Base-by-base conservation (phyloP, 1,140 invertebrate species). In the Wasmannia auropunctata region DNA sequence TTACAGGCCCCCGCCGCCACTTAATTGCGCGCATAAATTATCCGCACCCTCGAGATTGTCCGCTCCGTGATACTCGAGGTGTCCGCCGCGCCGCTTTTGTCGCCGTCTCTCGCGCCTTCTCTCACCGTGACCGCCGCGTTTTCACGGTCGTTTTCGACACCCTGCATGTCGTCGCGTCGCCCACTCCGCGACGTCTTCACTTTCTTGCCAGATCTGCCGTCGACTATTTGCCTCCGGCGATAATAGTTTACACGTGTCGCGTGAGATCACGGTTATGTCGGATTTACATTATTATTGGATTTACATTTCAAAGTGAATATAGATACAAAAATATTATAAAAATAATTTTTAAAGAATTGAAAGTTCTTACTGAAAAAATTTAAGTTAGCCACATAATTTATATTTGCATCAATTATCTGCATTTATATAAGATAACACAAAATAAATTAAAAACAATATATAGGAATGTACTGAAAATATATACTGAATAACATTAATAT, bases 11-110 rank as follows among this genome's bases (percentile, higher is more conserved):
- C 70, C 83, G 86, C 86, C 85, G 89, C 87, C 89, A 76, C 89
- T 90, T 94, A 95, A 95, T 95, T 94, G 91, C 93, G 84, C 88
- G 92, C 91, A 93, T 94, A 94, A 94, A 94, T 94, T 93, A 94
- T 91, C 89, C 91, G 54, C 87, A 84, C 63, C 89, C 77, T 91
- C 88, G 83, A 90, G 86, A 86, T 90, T 90, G 86, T 90, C 89
- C 86, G 86, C 62, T 88, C 77, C 75, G 85, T 87, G 54, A 74
- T 60, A 84, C 72, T 81, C 62, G 46, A 51, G 67, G 76, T 69
- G 58, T 90, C 88, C 89, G 67, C 86, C 88, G 62, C 22, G 37
- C 62, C 25, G 43, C 46, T 77, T 74, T 63, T 79, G 62, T 58
- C 60, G 22, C 51, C 60, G 19, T 25, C 54, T 34, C 63, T 60